Evolutionary conservation across 2,888 invertebrate species (phyloP).

Genomic region (Aelia acuminata): DNA sequence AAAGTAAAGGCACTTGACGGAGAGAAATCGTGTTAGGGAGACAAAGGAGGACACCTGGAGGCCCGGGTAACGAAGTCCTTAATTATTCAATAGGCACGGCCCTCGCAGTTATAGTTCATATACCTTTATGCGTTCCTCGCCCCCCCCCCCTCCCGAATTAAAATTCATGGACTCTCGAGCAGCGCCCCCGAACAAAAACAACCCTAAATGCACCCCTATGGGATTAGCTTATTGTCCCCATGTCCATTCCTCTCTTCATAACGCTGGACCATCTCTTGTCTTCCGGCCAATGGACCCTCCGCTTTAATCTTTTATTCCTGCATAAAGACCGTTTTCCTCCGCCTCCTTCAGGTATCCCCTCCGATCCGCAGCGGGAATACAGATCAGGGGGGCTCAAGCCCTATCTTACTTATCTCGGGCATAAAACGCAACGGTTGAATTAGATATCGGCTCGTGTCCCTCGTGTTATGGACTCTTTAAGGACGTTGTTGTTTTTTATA

Average conservation of each 20-base stretch:
- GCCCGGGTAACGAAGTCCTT: background rate
- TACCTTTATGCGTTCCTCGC: background rate
- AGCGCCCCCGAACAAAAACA: conserved; percentile 17
- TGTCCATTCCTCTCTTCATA: conserved; percentile 37
- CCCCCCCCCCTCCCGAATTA: background rate
- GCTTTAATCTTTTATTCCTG: conserved; percentile 41
- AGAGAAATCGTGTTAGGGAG: conserved; percentile 1
- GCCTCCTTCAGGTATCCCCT: conserved; percentile 22
- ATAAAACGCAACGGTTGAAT: conserved; percentile 38
- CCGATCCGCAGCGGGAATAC: background rate
- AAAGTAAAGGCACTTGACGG: background rate
- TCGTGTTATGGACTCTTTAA: background rate
- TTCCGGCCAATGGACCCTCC: background rate
- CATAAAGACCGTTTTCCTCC: conserved; percentile 42
- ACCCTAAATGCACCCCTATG: conserved; percentile 36
- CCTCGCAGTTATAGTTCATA: conserved; percentile 10
- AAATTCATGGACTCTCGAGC: conserved; percentile 27
- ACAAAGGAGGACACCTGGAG: conserved; percentile 22
- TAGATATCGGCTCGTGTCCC: conserved; percentile 25
- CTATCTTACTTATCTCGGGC: conserved; percentile 5
- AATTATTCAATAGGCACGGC: background rate
- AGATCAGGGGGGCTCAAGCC: background rate
- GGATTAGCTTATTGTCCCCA: conserved; percentile 33
- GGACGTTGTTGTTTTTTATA: conserved; percentile 6
- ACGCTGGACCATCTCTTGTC: conserved; percentile 1